A percentile compares a stretch with the other conserved stretches of the same genome.
Conservation (phyloP, 2,113 vertebrate species). For the Sterrhoptilus dennistouni region DNA sequence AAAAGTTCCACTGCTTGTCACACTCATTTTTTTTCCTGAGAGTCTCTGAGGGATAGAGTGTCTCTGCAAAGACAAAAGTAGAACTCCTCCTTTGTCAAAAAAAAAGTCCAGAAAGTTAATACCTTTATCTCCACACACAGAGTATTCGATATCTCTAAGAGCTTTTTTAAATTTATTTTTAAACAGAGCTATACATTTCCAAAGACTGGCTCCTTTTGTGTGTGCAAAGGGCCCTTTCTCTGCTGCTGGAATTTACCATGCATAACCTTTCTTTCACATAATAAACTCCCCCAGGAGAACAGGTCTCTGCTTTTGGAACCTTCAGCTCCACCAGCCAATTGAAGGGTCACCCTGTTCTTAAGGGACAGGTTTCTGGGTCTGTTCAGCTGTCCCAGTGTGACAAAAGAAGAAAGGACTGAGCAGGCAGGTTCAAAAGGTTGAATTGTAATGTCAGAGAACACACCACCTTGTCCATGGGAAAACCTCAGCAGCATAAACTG, state of each 20-base stretch:
- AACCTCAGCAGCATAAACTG: background rate
- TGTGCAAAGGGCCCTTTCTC: background rate
- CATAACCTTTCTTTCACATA: background rate
- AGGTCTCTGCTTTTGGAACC: background rate
- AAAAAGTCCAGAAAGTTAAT: slow-evolving; percentile 7
- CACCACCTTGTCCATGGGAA: background rate
- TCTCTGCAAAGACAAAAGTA: background rate
- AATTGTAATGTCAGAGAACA: background rate
- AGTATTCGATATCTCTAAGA: background rate
- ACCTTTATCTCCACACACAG: background rate
- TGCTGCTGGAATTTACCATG: background rate
- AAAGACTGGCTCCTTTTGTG: background rate
- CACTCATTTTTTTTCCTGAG: background rate
- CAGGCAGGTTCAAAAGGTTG: background rate
- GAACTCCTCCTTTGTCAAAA: background rate
- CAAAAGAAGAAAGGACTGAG: background rate
- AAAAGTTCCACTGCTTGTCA: background rate
- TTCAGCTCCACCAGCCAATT: background rate
- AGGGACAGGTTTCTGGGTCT: background rate
- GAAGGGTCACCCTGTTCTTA: background rate
- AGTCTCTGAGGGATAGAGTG: background rate
- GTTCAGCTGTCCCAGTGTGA: background rate
- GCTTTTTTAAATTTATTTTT: background rate
- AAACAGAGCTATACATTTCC: background rate
- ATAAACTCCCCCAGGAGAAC: background rate